Evolutionary conservation across 2,888 invertebrate genomes (phyloP).

Genomic region (Cecidostiba fungosa): DNA sequence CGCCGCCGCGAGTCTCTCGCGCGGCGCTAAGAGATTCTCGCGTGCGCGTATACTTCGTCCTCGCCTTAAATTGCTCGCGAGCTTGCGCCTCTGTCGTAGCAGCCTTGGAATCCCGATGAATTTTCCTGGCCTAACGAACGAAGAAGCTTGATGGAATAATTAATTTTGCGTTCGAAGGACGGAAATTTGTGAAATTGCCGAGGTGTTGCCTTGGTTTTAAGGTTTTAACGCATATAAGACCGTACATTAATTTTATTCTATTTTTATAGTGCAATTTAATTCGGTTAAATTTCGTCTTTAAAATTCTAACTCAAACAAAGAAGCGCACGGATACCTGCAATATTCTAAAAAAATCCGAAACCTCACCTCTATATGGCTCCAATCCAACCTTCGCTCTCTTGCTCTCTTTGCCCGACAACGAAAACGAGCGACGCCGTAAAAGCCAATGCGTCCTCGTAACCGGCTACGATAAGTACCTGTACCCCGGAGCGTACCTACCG

Average conservation of each 20-base stretch:
- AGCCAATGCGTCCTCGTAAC: conserved; percentile 79
- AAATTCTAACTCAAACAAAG: too few relatives aligned
- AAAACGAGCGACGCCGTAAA: conserved; percentile 72
- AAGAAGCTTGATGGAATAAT: conserved; percentile 21
- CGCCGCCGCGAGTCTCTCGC: not conserved
- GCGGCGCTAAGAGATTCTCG: conserved; percentile 20
- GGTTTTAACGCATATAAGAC: not conserved
- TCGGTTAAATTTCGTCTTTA: conserved; percentile 5
- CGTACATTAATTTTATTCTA: too few relatives aligned
- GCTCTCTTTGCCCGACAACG: not conserved
- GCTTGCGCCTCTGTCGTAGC: conserved; percentile 6
- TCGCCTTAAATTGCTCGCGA: conserved; percentile 31
- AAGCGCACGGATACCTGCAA: too few relatives aligned
- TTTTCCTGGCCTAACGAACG: conserved; percentile 24
- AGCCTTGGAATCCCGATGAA: conserved; percentile 42
- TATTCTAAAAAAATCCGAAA: not conserved
- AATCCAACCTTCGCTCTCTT: not conserved
- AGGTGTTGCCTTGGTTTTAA: not conserved
- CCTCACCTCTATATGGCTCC: not conserved
- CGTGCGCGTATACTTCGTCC: not conserved
- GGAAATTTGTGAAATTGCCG: not conserved
- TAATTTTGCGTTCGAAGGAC: not conserved
- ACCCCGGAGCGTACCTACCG: conserved; percentile 53
- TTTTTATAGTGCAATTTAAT: too few relatives aligned
- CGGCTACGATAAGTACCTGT: conserved; percentile 78